phyloP scores from a whole-genome alignment of 2,113 vertebrate genomes.

The Podarcis muralis region DNA sequence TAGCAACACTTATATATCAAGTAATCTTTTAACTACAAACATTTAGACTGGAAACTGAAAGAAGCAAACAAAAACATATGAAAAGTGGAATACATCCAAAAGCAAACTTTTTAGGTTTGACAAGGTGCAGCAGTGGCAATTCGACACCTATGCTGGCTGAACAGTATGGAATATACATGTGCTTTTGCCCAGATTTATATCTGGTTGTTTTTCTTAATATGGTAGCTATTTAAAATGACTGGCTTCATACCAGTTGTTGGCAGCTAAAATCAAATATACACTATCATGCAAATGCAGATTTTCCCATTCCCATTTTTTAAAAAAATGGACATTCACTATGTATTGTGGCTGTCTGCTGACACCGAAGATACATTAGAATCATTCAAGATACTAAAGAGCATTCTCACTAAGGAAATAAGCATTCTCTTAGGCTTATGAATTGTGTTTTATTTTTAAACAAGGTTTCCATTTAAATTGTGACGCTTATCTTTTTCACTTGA shows the following conservation, averaged over 20 bases:
- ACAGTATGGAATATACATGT: conserved; percentile 29
- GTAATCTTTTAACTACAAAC: conserved; percentile 57
- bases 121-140: conserved; percentile 33
- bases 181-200: conserved; percentile 1
- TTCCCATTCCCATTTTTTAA: background rate
- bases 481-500: conserved; percentile 23
- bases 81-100: background rate
- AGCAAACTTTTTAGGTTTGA: conserved; percentile 32
- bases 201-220: background rate
- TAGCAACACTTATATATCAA: conserved; percentile 50
- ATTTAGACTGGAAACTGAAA: conserved; percentile 37
- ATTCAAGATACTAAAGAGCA: background rate
- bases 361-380: background rate
- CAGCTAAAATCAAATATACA: background rate
- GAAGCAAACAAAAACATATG: conserved; percentile 39
- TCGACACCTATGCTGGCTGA: conserved; percentile 28
- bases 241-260: conserved; percentile 22
- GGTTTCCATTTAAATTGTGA: conserved; percentile 6
- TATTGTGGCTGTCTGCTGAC: background rate
- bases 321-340: conserved; percentile 17
- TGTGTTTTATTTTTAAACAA: background rate
- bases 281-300: background rate
- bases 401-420: background rate
- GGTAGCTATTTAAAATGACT: background rate
- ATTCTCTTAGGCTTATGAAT: background rate